A percentile compares a stretch with the other conserved stretches of the same genome.
These are phyloP conservation scores for Enoplosus armatus DNA, from an alignment of 2,797 vertebrate species.

Conservation along the genomic window DNA sequence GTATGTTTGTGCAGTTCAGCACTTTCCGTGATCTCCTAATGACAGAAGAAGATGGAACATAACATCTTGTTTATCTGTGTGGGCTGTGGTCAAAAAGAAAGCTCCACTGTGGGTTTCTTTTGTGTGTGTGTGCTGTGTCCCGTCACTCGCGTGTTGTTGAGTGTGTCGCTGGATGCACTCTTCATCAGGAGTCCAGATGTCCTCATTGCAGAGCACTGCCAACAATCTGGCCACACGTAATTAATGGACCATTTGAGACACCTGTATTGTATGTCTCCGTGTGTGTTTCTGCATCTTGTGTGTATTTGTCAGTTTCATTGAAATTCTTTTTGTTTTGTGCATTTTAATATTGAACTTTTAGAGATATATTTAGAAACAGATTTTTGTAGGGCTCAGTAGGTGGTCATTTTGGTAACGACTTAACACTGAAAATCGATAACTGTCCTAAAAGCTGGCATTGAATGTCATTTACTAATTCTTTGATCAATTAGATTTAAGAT, in stretches of 20 bases:
- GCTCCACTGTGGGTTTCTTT: neutral
- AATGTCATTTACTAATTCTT: neutral
- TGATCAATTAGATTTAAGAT: too few relatives aligned
- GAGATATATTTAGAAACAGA: neutral
- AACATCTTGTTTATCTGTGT: slow-evolving; percentile 51
- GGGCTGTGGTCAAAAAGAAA: neutral
- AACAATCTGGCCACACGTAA: slow-evolving; percentile 59
- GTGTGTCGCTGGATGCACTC: slow-evolving; percentile 35
- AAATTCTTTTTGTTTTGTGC: slow-evolving; percentile 2
- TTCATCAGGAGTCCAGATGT: slow-evolving; percentile 69
- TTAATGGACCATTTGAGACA: slow-evolving; percentile 58
- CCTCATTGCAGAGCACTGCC: slow-evolving; percentile 49
- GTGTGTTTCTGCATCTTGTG: slow-evolving; percentile 1
- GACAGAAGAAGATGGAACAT: slow-evolving; percentile 54
- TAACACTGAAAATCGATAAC: neutral
- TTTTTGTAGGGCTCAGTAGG: neutral
- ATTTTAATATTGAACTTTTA: neutral
- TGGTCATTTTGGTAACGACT: too few relatives aligned
- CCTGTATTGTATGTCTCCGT: slow-evolving; percentile 30
- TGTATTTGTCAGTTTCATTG: slow-evolving; percentile 16
- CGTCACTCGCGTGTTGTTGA: slow-evolving; percentile 22
- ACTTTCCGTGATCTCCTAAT: slow-evolving; percentile 50
- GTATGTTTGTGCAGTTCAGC: slow-evolving; percentile 36
- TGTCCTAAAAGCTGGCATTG: neutral
- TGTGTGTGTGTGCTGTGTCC: slow-evolving; percentile 12